Evolutionary conservation across 2,888 invertebrate genomes (phyloP), one percentile per base, ranked within the genome.

Genomic region (Chouioia cunea): DNA sequence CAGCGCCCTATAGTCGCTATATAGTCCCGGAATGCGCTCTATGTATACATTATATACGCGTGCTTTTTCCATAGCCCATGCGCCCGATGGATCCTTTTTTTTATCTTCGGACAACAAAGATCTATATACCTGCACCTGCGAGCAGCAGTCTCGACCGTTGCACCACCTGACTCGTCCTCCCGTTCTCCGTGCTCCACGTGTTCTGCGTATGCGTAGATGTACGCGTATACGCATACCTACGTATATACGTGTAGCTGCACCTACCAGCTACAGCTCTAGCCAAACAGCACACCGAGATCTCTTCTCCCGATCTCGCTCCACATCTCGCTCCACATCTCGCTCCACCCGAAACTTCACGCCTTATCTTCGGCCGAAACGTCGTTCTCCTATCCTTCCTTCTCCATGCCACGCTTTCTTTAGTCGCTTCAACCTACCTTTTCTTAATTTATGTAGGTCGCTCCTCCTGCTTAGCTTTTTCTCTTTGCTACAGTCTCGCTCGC

Each of bases 11-110:
- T 71, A n/a, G n/a, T n/a, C n/a, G 27, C 27, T 27, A 6, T 6
- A 4, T 72, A 70, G 73, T 74, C 74, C 53, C 53, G 66, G 58
- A 66, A 66, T 59, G 65, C 43, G 59, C 58, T n/a, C n/a, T n/a
- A n/a, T n/a, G n/a, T n/a, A n/a, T n/a, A n/a, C n/a, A n/a, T n/a
- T n/a, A n/a, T n/a, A n/a, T n/a, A n/a, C 36, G 36, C 10, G 10
- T 36, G 36, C 36, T 68, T 68, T 62, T 62, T 48, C 54, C 46
- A 44, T 52, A 16, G 27, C 18, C 20, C 27, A 6, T 14, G 16
- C 4, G 16, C 36, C 14, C n/a, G 16, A 27, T 36, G 10, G 27
- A 10, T 27, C 66, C 36, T 36, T 36, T 36, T n/a, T 36, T 36
- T 36, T 27, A 36, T 59, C 46, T 36, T n/a, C 12, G 16, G 18